Conservation (phyloP, 2,797 vertebrate species). For the Pachyuromys duprasi region DNA sequence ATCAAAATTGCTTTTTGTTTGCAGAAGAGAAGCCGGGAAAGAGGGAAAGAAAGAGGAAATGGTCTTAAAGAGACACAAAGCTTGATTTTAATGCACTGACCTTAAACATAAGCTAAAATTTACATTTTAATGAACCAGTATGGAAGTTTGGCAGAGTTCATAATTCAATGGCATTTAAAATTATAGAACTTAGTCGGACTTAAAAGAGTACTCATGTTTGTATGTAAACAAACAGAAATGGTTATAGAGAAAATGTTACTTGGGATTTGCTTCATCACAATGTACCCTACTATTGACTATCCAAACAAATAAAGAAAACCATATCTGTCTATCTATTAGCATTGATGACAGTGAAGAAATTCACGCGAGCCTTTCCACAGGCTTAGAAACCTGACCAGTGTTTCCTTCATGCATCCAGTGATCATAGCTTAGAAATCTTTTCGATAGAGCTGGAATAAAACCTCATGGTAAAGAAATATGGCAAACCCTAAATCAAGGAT, state of each 20-base stretch:
- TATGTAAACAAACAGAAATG: not conserved
- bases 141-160: not conserved
- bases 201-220: not conserved
- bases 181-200: not conserved
- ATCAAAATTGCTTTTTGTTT: not conserved
- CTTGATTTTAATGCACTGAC: not conserved
- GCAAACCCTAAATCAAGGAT: not conserved
- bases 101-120: not conserved
- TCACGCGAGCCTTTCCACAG: not conserved
- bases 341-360: not conserved
- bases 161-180: not conserved
- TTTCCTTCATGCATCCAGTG: not conserved
- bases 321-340: not conserved
- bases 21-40: not conserved
- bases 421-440: not conserved
- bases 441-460: not conserved
- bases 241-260: not conserved
- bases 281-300: not conserved
- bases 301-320: not conserved
- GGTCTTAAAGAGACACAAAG: not conserved
- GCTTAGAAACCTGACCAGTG: not conserved
- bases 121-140: not conserved
- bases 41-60: not conserved
- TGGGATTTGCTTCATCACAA: slow-evolving; percentile 32
- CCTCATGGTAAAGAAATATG: not conserved